A percentile compares a stretch with the other conserved stretches of the same genome.
These are phyloP conservation scores for Drosophila baimaii DNA, from an alignment of 1,140 invertebrate species.

Conservation along the genomic window DNA sequence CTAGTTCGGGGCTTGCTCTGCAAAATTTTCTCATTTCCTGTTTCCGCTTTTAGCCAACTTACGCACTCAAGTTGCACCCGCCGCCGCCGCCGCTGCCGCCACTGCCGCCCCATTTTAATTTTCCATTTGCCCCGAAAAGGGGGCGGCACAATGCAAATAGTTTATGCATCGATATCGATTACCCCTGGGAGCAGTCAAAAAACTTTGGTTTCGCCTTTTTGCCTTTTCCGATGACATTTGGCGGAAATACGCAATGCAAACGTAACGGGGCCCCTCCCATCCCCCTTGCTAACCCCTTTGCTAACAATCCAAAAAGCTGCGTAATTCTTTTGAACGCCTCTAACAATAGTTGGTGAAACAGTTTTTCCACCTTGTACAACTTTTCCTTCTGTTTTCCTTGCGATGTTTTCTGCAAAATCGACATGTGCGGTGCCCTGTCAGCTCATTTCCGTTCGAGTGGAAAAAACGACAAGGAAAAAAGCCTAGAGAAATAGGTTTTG, in stretches of 20 bases:
- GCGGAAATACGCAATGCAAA: slow-evolving; percentile 84
- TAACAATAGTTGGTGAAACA: slow-evolving; percentile 79
- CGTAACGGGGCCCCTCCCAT: slow-evolving; percentile 43
- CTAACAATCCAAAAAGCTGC: slow-evolving; percentile 65
- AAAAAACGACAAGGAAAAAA: slow-evolving; percentile 65
- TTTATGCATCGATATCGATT: slow-evolving; percentile 67
- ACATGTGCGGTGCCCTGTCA: slow-evolving; percentile 76
- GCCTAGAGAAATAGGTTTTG: slow-evolving; percentile 33
- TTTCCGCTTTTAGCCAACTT: slow-evolving; percentile 64
- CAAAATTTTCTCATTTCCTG: slow-evolving; percentile 82
- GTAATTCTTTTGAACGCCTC: slow-evolving; percentile 76
- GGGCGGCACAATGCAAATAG: slow-evolving; percentile 62
- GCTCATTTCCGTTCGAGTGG: slow-evolving; percentile 74
- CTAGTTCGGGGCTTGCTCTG: slow-evolving; percentile 44
- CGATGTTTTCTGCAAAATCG: slow-evolving; percentile 29
- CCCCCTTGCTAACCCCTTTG: slow-evolving; percentile 26
- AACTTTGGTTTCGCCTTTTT: slow-evolving; percentile 57
- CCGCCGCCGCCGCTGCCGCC: neutral
- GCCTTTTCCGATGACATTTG: slow-evolving; percentile 75
- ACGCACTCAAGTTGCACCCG: slow-evolving; percentile 45
- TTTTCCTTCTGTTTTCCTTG: slow-evolving; percentile 19
- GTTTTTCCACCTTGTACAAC: slow-evolving; percentile 60
- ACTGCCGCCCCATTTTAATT: neutral
- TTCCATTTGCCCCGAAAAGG: slow-evolving; percentile 2
- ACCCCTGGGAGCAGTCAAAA: slow-evolving; percentile 63